Conservation (phyloP, 2,888 invertebrate species). For the Zygaena filipendulae region DNA sequence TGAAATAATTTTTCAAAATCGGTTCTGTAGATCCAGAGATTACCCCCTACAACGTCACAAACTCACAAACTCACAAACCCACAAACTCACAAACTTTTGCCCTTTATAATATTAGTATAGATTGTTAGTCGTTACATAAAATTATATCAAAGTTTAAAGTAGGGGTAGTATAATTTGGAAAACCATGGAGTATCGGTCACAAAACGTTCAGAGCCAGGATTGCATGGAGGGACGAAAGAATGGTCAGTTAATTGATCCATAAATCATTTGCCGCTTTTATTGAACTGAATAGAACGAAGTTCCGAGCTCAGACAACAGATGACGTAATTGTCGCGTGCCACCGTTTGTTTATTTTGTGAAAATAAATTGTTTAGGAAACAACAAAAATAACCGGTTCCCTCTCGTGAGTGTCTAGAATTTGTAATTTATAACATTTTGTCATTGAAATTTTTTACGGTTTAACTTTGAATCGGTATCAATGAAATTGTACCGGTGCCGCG, state of each 20-base stretch:
- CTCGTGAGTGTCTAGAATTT: slow-evolving; percentile 1
- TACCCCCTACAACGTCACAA: too few relatives aligned
- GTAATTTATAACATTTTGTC: slow-evolving; percentile 9
- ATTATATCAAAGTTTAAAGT: slow-evolving; percentile 31
- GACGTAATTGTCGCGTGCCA: slow-evolving; percentile 35
- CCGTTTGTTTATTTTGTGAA: slow-evolving; percentile 30
- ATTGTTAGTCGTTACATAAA: slow-evolving; percentile 35
- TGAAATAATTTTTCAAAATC: too few relatives aligned
- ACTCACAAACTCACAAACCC: too few relatives aligned
- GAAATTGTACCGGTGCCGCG: too few relatives aligned
- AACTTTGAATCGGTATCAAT: too few relatives aligned
- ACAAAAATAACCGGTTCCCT: slow-evolving; percentile 32
- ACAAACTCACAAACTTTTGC: too few relatives aligned
- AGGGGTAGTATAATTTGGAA: slow-evolving; percentile 50
- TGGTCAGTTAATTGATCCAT: slow-evolving; percentile 63
- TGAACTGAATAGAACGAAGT: slow-evolving; percentile 23
- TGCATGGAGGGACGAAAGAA: slow-evolving; percentile 33
- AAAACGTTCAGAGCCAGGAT: too few relatives aligned
- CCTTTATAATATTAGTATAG: too few relatives aligned
- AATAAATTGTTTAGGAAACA: slow-evolving; percentile 23
- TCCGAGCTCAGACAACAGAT: slow-evolving; percentile 38
- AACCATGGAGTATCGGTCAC: too few relatives aligned
- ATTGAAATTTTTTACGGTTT: too few relatives aligned
- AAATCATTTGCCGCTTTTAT: slow-evolving; percentile 38
- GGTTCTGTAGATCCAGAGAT: too few relatives aligned